A percentile compares a stretch with the other conserved stretches of the same genome.
phyloP scores from a whole-genome alignment of 2,888 invertebrate genomes.

The Troides aeacus region DNA sequence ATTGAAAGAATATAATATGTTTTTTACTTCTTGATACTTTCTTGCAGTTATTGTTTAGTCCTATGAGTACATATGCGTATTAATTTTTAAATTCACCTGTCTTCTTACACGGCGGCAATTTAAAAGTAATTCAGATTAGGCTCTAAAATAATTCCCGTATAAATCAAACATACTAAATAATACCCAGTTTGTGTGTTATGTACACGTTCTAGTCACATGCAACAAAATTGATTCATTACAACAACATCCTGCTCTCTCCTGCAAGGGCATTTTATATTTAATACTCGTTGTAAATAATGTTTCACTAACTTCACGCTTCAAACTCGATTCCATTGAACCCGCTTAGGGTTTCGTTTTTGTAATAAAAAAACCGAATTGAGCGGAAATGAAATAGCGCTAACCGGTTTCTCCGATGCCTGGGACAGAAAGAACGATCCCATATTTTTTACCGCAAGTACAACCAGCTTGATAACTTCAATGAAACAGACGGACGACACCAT shows the following conservation, averaged over 20 bases:
- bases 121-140: too few species aligned
- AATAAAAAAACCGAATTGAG: slow-evolving; percentile 75
- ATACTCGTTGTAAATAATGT: slow-evolving; percentile 36
- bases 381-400: slow-evolving; percentile 77
- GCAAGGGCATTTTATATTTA: slow-evolving; percentile 37
- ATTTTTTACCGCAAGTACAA: slow-evolving; percentile 53
- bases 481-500: slow-evolving; percentile 19
- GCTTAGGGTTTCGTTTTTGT: slow-evolving; percentile 60
- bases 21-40: too few species aligned
- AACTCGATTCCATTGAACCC: slow-evolving; percentile 63
- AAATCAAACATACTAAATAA: neutral
- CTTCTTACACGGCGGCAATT: too few species aligned
- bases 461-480: slow-evolving; percentile 30
- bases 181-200: neutral
- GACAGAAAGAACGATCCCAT: slow-evolving; percentile 48
- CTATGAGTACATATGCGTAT: too few species aligned
- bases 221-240: neutral
- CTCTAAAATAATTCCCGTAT: neutral
- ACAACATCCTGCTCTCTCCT: slow-evolving; percentile 10
- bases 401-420: slow-evolving; percentile 67
- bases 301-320: slow-evolving; percentile 45
- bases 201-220: neutral
- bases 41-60: too few species aligned
- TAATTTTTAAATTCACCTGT: too few species aligned
- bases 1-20: too few species aligned